Evolutionary conservation across 2,888 invertebrate species (phyloP), one percentile per base, ranked within the genome.

Genomic region (Troides aeacus): DNA sequence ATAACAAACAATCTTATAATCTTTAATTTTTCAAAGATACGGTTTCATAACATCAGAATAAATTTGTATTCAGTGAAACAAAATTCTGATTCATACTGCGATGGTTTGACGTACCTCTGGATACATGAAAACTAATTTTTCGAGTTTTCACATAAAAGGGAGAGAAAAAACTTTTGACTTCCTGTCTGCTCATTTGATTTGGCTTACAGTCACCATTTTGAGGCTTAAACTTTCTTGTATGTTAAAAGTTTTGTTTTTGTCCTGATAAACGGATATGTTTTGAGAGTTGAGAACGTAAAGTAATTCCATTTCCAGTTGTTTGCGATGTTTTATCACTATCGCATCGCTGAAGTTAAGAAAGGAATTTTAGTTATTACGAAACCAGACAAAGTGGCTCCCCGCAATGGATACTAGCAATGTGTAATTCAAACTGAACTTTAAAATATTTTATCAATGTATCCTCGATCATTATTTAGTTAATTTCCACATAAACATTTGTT

Each of bases 181-280:
- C 21, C 68, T 64, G 53, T 60, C 63, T 50, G 59, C 39, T 68
- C 68, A 64, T 68, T 68, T 63, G 57, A 50, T 63, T 68, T 50
- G 53, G 63, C 58, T 64, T 64, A 68, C 59, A 64, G 50, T 59
- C 63, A 56, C 62, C 69, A 66, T 72, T 65, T 59, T 64, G 64
- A 70, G 72, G 72, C 76, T 76, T 71, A 77, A 80, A 77, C 78
- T 79, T 77, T 77, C 70, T 72, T 74, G 57, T 74, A 74, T 65
- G 74, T 71, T 71, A 69, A 59, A 72, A 74, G 73, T 78, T 79
- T 77, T 79, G 79, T 80, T 82, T 81, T 82, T 78, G 69, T 73
- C 80, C 79, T 81, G 81, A 81, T 75, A 66, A 70, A 65, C 58
- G 59, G 50, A 65, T 62, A 69, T 62, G 58, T 65, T 42, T 69